Percentiles rank a stretch among this genome's conserved stretches.
phyloP scores from a whole-genome alignment of 1,140 invertebrate species.

The Coelopa frigida region DNA sequence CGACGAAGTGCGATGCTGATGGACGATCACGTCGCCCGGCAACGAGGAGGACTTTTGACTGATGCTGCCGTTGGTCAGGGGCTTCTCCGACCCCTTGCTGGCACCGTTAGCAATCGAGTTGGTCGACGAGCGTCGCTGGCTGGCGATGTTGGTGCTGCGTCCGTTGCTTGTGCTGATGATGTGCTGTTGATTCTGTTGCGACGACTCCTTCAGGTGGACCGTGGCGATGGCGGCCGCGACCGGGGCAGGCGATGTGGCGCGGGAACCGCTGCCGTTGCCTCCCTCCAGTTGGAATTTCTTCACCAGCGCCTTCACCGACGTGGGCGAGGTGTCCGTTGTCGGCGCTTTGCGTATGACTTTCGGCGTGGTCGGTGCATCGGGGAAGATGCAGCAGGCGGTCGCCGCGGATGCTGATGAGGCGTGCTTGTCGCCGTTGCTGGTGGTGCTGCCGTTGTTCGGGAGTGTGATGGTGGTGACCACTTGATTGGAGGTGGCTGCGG shows the following conservation, averaged over 20 bases:
- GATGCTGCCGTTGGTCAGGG: constrained; percentile 29
- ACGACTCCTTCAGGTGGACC: constrained; percentile 4
- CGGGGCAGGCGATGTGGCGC: constrained; percentile 8
- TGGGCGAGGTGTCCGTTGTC: constrained; percentile 31
- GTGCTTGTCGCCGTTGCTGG: constrained; percentile 6
- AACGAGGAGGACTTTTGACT: no score
- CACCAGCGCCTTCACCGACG: constrained; percentile 40
- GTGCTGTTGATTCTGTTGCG: neutral
- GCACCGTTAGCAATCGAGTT: neutral
- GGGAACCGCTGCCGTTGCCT: constrained; percentile 2
- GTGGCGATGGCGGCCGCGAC: neutral
- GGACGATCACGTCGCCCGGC: no score
- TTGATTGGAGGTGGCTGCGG: constrained; percentile 6
- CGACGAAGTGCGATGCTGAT: no score
- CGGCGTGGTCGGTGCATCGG: constrained; percentile 54
- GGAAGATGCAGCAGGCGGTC: constrained; percentile 41
- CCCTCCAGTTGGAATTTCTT: constrained; percentile 43
- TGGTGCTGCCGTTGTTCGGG: constrained; percentile 7
- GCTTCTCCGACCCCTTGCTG: constrained; percentile 10
- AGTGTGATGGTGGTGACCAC: constrained; percentile 30
- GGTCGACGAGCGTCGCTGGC: neutral
- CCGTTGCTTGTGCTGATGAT: constrained; percentile 11
- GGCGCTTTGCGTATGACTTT: constrained; percentile 48
- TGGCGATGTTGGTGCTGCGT: constrained; percentile 2
- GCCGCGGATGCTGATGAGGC: constrained; percentile 1